Conservation (phyloP, 2,797 vertebrate species). For the Gastrophryne carolinensis region DNA sequence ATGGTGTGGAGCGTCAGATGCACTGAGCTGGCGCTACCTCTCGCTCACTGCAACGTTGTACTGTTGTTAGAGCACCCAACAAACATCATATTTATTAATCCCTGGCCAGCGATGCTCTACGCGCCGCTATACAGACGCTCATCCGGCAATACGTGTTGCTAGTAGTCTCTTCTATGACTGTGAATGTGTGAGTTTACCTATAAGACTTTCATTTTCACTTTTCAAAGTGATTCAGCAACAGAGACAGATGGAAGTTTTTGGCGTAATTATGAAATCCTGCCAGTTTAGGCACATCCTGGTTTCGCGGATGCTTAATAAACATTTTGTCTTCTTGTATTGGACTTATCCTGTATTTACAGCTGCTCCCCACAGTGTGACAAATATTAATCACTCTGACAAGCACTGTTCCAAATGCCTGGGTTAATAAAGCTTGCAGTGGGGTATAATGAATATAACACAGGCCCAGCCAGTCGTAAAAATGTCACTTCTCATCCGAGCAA, state of each 20-base stretch:
- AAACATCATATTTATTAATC: too few relatives aligned
- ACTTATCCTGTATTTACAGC: slow-evolving; percentile 68
- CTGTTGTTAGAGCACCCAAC: too few relatives aligned
- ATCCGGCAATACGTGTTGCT: too few relatives aligned
- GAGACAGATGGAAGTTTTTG: neutral
- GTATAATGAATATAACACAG: slow-evolving; percentile 51
- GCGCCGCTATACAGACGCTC: too few relatives aligned
- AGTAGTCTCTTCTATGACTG: too few relatives aligned
- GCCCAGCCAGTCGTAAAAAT: slow-evolving; percentile 48
- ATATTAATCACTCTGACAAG: slow-evolving; percentile 56
- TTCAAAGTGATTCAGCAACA: neutral
- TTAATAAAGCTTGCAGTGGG: slow-evolving; percentile 52
- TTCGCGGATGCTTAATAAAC: slow-evolving; percentile 48
- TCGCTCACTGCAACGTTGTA: too few relatives aligned
- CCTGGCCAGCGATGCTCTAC: too few relatives aligned
- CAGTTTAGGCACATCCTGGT: slow-evolving; percentile 57
- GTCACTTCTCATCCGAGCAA: slow-evolving; percentile 41
- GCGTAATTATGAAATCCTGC: slow-evolving; percentile 59
- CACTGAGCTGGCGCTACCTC: too few relatives aligned
- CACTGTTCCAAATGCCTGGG: slow-evolving; percentile 35
- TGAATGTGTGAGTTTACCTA: too few relatives aligned
- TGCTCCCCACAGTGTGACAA: slow-evolving; percentile 48
- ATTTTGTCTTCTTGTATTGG: slow-evolving; percentile 53
- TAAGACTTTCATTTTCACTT: slow-evolving; percentile 5
- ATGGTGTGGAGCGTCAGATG: too few relatives aligned